Conservation (phyloP, 2,888 invertebrate genomes). For the Phyllotreta striolata region DNA sequence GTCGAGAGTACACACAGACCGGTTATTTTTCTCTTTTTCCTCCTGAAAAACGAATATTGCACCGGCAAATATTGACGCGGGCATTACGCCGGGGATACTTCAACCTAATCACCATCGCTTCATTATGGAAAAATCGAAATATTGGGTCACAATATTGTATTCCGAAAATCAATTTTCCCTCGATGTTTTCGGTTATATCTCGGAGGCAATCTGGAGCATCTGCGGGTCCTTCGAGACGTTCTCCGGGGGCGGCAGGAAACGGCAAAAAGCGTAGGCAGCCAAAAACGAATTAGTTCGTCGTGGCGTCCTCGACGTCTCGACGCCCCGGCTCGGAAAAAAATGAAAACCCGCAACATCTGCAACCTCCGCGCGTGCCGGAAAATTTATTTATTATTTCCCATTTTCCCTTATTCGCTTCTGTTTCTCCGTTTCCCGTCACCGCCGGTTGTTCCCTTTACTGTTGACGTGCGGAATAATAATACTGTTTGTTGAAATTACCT, state of each 20-base stretch:
- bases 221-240: slow-evolving; percentile 44
- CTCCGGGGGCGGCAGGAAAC: slow-evolving; percentile 35
- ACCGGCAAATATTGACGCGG: no score
- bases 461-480: neutral
- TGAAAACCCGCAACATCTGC: slow-evolving; percentile 45
- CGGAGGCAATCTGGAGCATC: slow-evolving; percentile 14
- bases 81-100: no score
- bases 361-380: slow-evolving; percentile 44
- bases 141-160: no score
- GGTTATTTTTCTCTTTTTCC: no score
- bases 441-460: slow-evolving; percentile 1
- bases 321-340: slow-evolving; percentile 33
- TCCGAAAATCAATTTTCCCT: no score
- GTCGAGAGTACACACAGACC: no score
- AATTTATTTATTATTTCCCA: slow-evolving; percentile 32
- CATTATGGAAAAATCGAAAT: no score
- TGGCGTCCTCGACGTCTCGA: slow-evolving; percentile 44
- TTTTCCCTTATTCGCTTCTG: slow-evolving; percentile 21
- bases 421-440: slow-evolving; percentile 1
- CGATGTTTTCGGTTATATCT: slow-evolving; percentile 1
- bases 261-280: slow-evolving; percentile 39
- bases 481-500: neutral
- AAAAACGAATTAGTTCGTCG: slow-evolving; percentile 47
- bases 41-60: no score
- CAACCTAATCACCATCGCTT: no score